Percentiles rank a stretch among this genome's conserved stretches.
Evolutionary conservation across 2,888 invertebrate genomes (phyloP).

Genomic region (Noctua pronuba): DNA sequence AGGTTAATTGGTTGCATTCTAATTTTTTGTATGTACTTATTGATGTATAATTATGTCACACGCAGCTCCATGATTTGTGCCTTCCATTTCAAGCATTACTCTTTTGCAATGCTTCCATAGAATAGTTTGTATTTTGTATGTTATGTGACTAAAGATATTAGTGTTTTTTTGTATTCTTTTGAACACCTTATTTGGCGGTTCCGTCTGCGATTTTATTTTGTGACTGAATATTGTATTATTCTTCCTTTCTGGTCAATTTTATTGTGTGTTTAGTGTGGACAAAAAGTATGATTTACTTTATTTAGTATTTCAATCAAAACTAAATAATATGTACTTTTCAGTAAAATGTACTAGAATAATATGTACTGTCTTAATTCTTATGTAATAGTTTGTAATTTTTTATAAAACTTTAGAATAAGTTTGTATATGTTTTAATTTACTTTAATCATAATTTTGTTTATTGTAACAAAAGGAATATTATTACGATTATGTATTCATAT

Average conservation of each 20-base stretch:
- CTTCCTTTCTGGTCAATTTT: constrained; percentile 8
- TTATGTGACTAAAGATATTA: not conserved
- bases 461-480: constrained; percentile 10
- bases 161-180: constrained; percentile 1
- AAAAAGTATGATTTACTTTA: constrained; percentile 39
- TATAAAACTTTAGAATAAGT: constrained; percentile 22
- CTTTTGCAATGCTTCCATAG: not conserved
- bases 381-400: constrained; percentile 32
- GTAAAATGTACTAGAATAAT: constrained; percentile 17
- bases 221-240: constrained; percentile 28
- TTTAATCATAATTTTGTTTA: constrained; percentile 34
- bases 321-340: constrained; percentile 17
- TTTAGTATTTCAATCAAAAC: constrained; percentile 16
- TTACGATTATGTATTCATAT: constrained; percentile 16
- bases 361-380: constrained; percentile 28
- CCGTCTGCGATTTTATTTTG: constrained; percentile 31
- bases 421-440: constrained; percentile 46
- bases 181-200: not conserved
- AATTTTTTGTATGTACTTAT: constrained; percentile 41
- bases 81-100: constrained; percentile 2
- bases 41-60: constrained; percentile 1
- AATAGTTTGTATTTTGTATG: constrained; percentile 5
- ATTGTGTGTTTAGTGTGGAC: constrained; percentile 4
- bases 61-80: constrained; percentile 13
- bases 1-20: constrained; percentile 16